Base-by-base conservation (phyloP, 2,888 invertebrate genomes). In the Cinara cedri region DNA sequence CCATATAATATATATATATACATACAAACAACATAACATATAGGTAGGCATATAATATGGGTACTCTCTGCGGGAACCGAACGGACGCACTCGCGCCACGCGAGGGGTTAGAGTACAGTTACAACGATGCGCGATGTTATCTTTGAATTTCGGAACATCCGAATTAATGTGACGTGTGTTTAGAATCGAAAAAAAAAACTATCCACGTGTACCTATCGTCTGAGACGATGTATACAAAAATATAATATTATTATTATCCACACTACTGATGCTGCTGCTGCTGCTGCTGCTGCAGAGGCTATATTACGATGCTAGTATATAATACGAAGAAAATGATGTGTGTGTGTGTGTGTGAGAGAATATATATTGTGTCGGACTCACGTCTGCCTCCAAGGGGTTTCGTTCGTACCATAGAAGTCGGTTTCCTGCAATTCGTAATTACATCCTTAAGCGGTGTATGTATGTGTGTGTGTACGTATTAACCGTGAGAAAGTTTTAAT, bases 401-500 rank as follows among this genome's bases (percentile, higher is more conserved):
- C 46, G 72, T 72, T 74, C 75, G 54, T 65, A 26, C 63, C 65
- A 54, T 65, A 26, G 54, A 75, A 65, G 55, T 65, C 65, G 24
- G 54, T 75, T 76, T 76, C 76, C 76, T 57, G 66, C 68, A 19
- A 76, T 76, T 76, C 66, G 46, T 49, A 66, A 76, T 76, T 66
- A 76, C 76, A 57, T 66, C 66, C 65, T 75, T 65, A 75, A 75
- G 75, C 75, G 54, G 63, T 10, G 14, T 34, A 14, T 8, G 63
- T 42, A 16, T 11, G 66, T 3, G 21, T 19, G 66, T 11, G 57
- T 1, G 21, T 49, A n/a, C 21, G 49, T 46, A 19, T 72, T 63
- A 51, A 74, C 54, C 75, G 75, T 75, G 75, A 75, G 75, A 75
- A 55, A 75, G 34, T 65, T 13, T 70, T 62, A 51, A 63, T 34